Conservation (phyloP, 2,797 vertebrate genomes). For the Ceryle rudis region DNA sequence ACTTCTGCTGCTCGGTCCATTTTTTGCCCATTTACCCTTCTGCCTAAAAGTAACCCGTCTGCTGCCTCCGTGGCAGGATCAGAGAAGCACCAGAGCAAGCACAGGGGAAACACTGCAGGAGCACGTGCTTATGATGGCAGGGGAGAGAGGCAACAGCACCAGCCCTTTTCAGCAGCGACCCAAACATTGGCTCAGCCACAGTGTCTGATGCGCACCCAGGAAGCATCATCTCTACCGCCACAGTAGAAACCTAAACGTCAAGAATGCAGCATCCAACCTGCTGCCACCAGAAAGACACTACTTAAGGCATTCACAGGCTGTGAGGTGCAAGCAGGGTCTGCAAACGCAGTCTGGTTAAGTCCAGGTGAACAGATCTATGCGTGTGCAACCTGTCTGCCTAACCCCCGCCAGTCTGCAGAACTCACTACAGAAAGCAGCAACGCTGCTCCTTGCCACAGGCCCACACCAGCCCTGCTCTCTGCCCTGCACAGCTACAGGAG, state of each 20-base stretch:
- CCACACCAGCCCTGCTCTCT: not conserved
- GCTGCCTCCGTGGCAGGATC: not conserved
- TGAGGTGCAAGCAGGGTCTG: not conserved
- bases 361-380: fast-evolving
- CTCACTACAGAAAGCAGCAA: not conserved
- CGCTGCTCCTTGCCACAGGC: not conserved
- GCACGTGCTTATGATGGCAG: fast-evolving
- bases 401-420: not conserved
- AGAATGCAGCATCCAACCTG: fast-evolving
- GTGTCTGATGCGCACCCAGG: no score
- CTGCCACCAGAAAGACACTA: not conserved
- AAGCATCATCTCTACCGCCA: not conserved
- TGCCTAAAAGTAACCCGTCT: not conserved
- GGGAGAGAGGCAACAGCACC: not conserved
- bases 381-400: not conserved
- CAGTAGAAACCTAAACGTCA: not conserved
- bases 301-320: not conserved
- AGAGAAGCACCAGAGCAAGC: not conserved
- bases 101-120: not conserved
- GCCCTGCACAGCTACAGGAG: not conserved
- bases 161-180: not conserved
- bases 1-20: not conserved
- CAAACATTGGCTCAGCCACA: fast-evolving
- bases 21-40: not conserved
- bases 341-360: fast-evolving